phyloP scores from a whole-genome alignment of 2,113 vertebrate species.

The Columbina picui region DNA sequence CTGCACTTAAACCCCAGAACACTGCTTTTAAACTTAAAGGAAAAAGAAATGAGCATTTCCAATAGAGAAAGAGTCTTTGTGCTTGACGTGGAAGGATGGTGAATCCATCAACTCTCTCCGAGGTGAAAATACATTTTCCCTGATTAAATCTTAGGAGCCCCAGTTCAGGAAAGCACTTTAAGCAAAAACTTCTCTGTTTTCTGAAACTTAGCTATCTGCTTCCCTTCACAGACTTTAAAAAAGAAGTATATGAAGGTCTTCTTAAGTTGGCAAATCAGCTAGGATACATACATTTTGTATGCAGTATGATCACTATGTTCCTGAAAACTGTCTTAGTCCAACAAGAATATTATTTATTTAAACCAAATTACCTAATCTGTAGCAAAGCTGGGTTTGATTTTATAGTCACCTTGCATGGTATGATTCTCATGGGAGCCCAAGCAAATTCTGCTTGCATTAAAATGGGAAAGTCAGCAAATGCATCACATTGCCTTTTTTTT shows the following conservation, averaged over 20 bases:
- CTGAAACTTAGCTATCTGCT: not conserved
- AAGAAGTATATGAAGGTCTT: not conserved
- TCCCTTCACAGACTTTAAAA: not conserved
- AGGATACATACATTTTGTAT: not conserved
- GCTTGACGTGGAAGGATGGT: slow-evolving; percentile 1
- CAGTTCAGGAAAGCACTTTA: not conserved
- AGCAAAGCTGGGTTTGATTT: not conserved
- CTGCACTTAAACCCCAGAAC: slow-evolving; percentile 3
- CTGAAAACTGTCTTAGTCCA: not conserved
- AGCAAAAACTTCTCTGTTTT: not conserved
- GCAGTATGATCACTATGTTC: not conserved
- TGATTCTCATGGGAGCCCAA: not conserved
- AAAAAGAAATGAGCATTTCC: slow-evolving; percentile 55
- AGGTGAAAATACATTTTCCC: not conserved
- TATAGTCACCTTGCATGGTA: not conserved
- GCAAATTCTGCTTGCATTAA: not conserved
- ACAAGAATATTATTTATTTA: not conserved
- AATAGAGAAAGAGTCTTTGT: slow-evolving; percentile 43
- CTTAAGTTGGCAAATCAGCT: not conserved
- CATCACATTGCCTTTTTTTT: not conserved
- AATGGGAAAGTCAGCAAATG: not conserved
- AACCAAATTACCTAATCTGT: not conserved
- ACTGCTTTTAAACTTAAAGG: not conserved
- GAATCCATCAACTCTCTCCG: not conserved
- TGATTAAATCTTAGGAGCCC: not conserved